Base-by-base conservation (phyloP, 2,797 vertebrate genomes). In the Enteromius afrohamiltoni region DNA sequence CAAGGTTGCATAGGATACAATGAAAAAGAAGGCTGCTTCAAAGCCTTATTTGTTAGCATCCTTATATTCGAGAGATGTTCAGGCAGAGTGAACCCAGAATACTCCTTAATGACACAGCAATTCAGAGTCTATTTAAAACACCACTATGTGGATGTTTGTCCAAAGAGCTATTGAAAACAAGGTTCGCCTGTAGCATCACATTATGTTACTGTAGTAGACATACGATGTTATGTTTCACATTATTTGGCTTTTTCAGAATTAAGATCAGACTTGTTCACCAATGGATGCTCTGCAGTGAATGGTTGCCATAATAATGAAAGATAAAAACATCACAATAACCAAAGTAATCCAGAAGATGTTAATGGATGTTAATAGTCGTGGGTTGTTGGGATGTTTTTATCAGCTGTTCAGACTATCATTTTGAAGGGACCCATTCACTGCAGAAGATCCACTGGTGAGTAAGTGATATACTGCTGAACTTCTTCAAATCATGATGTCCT, bases 61-160 rank as follows among this genome's bases (percentile, higher is more conserved):
- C 67, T 45, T 45, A 42, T 70, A 26, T 49, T 29, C 8, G 14
- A 49, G 42, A 71, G 69, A 71, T 4, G 40, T 26, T 70, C 68
- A 70, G 40, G 14, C 68, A 17, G 23, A 11, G 13, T 19, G 9
- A 31, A 73, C 70, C 26, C 45, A 51, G 26, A 51, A 73, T 51
- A 51, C 70, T 51, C 42, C 4, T 73, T 73, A 73, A 73, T 73
- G 26, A 73, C 70, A 73, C 47, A 23, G 67, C 67, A 42, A 37
- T 42, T 69, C 5, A 23, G 64, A 37, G 70, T 47, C 11, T 73
- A 31, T 51, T 73, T 73, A 31, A 51, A 51, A 73, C 70, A 73
- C 45, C 16, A 29, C 23, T 16, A 16, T 17, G 58, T 60, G 19
- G 23, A 73, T 31, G 45, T 73, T 6, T 19, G 23, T 51, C 69